These are phyloP conservation scores for Crotalus horridus DNA, from an alignment of 2,113 vertebrate species.

Conservation along the genomic window DNA sequence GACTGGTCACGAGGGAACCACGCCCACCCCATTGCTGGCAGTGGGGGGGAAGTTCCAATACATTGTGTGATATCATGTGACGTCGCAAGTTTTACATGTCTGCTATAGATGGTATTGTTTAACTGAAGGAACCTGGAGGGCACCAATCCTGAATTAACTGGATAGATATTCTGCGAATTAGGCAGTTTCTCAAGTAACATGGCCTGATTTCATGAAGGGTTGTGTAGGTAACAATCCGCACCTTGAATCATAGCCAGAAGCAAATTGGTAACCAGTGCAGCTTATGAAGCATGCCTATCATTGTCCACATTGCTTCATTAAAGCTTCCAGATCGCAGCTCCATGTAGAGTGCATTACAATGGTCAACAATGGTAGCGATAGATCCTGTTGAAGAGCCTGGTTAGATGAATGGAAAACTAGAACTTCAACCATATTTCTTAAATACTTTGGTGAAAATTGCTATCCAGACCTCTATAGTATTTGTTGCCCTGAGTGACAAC, in stretches of 20 bases:
- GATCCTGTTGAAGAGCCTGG: background rate
- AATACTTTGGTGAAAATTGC: background rate
- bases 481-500: background rate
- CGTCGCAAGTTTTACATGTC: no score
- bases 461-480: background rate
- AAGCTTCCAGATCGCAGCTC: background rate
- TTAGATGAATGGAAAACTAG: background rate
- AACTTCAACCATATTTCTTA: background rate
- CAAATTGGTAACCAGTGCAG: background rate
- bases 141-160: background rate
- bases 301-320: background rate
- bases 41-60: no score
- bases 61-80: no score
- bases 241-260: background rate
- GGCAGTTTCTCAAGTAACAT: background rate
- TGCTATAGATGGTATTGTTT: background rate
- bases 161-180: background rate
- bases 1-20: no score
- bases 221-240: background rate
- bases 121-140: background rate
- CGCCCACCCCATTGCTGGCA: no score
- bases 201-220: background rate
- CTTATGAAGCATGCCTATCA: background rate
- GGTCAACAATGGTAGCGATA: background rate
- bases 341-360: background rate